Conservation (phyloP, 2,888 invertebrate species). For the Stomorhina lunata region DNA sequence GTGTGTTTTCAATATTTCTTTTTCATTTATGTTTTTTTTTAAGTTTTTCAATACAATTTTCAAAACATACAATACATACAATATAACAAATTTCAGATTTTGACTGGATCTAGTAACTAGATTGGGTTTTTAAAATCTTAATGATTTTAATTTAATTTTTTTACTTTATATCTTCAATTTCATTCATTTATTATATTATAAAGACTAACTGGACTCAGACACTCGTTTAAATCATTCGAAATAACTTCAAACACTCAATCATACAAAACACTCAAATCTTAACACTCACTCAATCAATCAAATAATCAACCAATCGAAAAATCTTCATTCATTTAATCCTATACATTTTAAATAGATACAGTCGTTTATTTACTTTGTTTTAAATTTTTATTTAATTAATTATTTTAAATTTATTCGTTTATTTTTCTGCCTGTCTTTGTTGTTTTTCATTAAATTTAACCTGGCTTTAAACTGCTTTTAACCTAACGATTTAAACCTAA, state of each 20-base stretch:
- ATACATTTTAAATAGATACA: slow-evolving; percentile 41
- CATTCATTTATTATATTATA: slow-evolving; percentile 13
- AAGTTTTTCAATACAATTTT: slow-evolving; percentile 42
- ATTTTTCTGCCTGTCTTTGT: background rate
- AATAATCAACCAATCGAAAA: background rate
- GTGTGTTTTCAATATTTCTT: slow-evolving; percentile 1
- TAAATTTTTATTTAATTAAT: slow-evolving; percentile 20
- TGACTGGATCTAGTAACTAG: slow-evolving; percentile 54
- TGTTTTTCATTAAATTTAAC: slow-evolving; percentile 10
- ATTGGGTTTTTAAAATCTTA: slow-evolving; percentile 21
- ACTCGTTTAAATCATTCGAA: slow-evolving; percentile 30
- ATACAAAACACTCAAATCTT: slow-evolving; percentile 16
- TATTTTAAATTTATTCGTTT: slow-evolving; percentile 45
- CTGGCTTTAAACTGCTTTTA: slow-evolving; percentile 37
- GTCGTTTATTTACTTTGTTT: background rate
- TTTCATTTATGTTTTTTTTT: slow-evolving; percentile 26
- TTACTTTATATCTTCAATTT: background rate
- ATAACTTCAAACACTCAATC: slow-evolving; percentile 23
- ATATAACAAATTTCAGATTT: slow-evolving; percentile 63
- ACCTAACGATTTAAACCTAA: slow-evolving; percentile 25
- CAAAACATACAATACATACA: slow-evolving; percentile 60
- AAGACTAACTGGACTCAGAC: slow-evolving; percentile 63
- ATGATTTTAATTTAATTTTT: background rate
- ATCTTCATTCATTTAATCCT: slow-evolving; percentile 3
- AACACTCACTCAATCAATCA: background rate